Conservation (phyloP, 92 coral and sea anemone genomes). For the Heteractis magnifica region DNA sequence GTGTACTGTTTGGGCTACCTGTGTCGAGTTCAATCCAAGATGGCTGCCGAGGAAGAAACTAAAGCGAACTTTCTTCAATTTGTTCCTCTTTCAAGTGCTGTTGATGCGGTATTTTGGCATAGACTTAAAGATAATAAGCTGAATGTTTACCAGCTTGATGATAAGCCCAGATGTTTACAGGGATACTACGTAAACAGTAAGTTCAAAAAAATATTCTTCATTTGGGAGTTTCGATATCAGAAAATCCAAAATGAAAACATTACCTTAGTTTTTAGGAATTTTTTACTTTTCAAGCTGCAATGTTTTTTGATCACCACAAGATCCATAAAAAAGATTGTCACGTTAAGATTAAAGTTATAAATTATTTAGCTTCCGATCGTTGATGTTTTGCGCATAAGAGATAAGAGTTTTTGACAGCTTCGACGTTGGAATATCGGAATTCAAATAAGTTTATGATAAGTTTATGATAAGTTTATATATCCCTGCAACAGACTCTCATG, state of each 20-base stretch:
- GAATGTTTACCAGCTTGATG: conserved; percentile 91
- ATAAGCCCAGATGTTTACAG: conserved; percentile 68
- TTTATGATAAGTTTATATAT: too few species aligned
- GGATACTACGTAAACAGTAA: conserved; percentile 92
- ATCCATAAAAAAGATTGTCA: too few species aligned
- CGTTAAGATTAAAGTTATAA: background rate
- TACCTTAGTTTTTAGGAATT: background rate
- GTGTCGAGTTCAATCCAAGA: conserved; percentile 15
- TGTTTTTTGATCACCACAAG: too few species aligned
- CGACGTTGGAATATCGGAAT: too few species aligned
- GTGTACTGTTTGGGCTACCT: background rate
- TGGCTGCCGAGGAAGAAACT: conserved; percentile 27
- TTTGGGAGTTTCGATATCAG: background rate
- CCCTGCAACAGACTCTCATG: too few species aligned
- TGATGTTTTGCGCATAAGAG: too few species aligned
- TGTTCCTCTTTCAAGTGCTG: conserved; percentile 96
- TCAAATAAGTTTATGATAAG: too few species aligned
- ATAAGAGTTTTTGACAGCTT: too few species aligned
- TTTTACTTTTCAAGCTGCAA: background rate
- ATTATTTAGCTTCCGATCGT: background rate
- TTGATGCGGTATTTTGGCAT: conserved; percentile 98
- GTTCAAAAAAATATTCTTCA: conserved; percentile 16
- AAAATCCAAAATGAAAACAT: background rate
- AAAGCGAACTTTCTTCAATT: conserved; percentile 60
- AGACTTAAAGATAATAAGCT: conserved; percentile 83